A percentile compares a stretch with the other conserved stretches of the same genome.
These are phyloP conservation scores for Aelia acuminata DNA, from an alignment of 2,888 invertebrate species.

Conservation along the genomic window DNA sequence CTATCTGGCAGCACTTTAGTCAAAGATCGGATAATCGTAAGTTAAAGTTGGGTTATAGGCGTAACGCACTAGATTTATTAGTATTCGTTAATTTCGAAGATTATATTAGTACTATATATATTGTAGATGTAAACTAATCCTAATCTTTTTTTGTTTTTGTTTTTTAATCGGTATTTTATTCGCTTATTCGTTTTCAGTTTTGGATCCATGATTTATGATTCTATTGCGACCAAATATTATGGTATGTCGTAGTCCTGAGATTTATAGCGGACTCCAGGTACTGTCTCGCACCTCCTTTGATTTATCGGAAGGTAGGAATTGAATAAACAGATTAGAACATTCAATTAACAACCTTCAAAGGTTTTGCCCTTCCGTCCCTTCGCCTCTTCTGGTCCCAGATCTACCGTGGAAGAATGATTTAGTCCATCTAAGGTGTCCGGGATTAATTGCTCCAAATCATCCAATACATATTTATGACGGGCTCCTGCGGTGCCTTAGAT, in stretches of 20 bases:
- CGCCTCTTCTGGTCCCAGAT: neutral
- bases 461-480: constrained; percentile 35
- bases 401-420: constrained; percentile 5
- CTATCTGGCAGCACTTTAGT: too few species aligned
- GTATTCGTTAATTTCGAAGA: too few species aligned
- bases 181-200: neutral
- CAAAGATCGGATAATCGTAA: too few species aligned
- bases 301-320: constrained; percentile 26
- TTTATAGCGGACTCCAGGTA: neutral
- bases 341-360: constrained; percentile 19
- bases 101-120: too few species aligned
- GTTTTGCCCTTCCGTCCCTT: neutral
- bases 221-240: neutral
- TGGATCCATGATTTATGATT: neutral
- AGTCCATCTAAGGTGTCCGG: neutral
- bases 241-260: neutral
- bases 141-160: too few species aligned
- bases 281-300: constrained; percentile 37
- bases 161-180: neutral
- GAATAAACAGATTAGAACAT: constrained; percentile 43
- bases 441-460: constrained; percentile 32
- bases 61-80: too few species aligned
- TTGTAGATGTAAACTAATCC: too few species aligned
- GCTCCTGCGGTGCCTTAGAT: constrained; percentile 2
- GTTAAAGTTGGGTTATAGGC: too few species aligned